Conservation (phyloP, 2,797 vertebrate genomes). For the Thamnophis elegans region DNA sequence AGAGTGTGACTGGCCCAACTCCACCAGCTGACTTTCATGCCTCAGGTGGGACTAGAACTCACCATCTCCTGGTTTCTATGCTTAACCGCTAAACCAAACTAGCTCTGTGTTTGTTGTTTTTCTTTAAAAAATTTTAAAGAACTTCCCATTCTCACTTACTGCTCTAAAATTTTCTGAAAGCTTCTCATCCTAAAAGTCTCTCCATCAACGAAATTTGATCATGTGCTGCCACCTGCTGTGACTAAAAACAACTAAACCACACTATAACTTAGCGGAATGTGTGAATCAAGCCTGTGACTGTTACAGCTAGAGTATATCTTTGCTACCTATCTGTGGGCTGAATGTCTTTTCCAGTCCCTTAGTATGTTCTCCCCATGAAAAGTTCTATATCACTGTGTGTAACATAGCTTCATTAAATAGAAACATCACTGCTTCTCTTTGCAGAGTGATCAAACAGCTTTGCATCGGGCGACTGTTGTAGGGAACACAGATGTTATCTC, state of each 20-base stretch:
- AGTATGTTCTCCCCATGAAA: not conserved
- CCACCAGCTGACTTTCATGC: not conserved
- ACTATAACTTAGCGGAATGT: not conserved
- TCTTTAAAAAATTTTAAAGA: not conserved
- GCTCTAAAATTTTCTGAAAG: not conserved
- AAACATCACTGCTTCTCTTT: conserved; percentile 24
- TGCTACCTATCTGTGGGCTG: conserved; percentile 10
- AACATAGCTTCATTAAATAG: not conserved
- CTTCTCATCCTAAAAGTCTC: not conserved
- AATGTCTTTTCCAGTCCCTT: conserved; percentile 12
- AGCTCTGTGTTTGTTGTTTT: not conserved
- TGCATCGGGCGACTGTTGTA: conserved; percentile 90
- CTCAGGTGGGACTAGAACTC: not conserved
- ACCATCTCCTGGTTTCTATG: not conserved
- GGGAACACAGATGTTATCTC: conserved; percentile 87
- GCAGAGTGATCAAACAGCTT: conserved; percentile 91
- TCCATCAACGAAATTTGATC: not conserved
- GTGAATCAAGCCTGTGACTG: not conserved
- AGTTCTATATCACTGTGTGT: not conserved
- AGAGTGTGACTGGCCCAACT: not conserved
- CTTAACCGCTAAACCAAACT: not conserved
- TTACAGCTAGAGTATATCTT: not conserved
- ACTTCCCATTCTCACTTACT: not conserved
- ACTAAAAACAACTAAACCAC: not conserved
- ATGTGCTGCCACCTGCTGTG: not conserved